Percentiles rank a stretch among this genome's conserved stretches.
These are phyloP conservation scores for Tetragonula carbonaria DNA, from an alignment of 2,888 invertebrate genomes.

Conservation along the genomic window DNA sequence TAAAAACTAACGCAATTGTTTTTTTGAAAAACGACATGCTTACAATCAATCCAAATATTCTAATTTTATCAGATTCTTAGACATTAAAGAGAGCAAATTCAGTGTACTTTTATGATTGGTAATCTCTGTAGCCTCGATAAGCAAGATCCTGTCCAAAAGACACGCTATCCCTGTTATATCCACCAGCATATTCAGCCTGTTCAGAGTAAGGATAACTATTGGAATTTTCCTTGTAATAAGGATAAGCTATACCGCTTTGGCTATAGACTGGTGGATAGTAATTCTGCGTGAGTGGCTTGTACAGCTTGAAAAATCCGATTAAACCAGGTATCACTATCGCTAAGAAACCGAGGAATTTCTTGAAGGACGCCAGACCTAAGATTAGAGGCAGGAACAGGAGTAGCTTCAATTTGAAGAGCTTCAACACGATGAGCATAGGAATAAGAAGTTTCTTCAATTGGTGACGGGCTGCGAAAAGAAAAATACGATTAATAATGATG, in stretches of 20 bases:
- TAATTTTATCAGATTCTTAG: conserved; percentile 5
- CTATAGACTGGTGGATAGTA: conserved; percentile 88
- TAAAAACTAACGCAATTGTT: too few species aligned
- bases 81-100: background rate
- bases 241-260: conserved; percentile 90
- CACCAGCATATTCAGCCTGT: conserved; percentile 79
- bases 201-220: conserved; percentile 80
- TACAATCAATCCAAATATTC: background rate
- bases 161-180: conserved; percentile 85
- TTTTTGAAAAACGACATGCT: too few species aligned
- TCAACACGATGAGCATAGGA: conserved; percentile 91
- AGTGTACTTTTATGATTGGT: conserved; percentile 63
- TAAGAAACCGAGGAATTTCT: conserved; percentile 92
- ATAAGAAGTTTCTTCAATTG: conserved; percentile 93
- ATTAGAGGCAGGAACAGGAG: conserved; percentile 93
- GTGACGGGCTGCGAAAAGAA: conserved; percentile 88
- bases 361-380: conserved; percentile 92
- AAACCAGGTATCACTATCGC: conserved; percentile 92
- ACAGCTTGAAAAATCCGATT: conserved; percentile 94
- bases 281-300: conserved; percentile 88
- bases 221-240: conserved; percentile 86
- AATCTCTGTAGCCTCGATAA: conserved; percentile 88
- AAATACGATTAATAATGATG: background rate
- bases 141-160: conserved; percentile 90
- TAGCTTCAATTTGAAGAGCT: conserved; percentile 93